These are phyloP conservation scores for Apostichopus japonicus DNA, from an alignment of 35 echinoderm and acorn worm species.

Conservation along the genomic window DNA sequence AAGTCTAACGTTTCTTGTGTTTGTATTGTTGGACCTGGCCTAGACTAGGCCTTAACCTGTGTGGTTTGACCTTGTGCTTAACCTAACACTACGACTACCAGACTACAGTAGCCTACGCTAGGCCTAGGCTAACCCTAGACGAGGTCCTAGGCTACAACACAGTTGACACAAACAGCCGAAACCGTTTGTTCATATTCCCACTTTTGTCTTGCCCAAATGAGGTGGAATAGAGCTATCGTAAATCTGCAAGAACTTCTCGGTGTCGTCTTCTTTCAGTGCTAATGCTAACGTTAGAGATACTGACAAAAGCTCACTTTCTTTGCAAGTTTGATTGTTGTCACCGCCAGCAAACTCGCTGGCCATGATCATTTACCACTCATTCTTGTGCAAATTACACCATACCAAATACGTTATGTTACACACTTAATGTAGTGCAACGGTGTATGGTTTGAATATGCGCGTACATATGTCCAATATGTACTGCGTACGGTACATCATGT, in stretches of 20 bases:
- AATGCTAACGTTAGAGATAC: conserved; percentile 2
- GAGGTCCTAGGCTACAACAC: too few species aligned
- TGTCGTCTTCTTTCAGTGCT: neutral
- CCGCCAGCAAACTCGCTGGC: conserved; percentile 2
- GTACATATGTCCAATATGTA: neutral
- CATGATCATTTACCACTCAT: conserved; percentile 22
- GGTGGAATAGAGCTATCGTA: conserved; percentile 28
- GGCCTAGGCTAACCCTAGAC: too few species aligned
- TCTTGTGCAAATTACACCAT: neutral
- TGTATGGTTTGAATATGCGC: neutral
- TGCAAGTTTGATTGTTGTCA: neutral
- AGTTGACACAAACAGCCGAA: neutral
- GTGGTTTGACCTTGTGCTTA: too few species aligned
- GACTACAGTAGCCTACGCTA: too few species aligned
- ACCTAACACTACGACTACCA: too few species aligned
- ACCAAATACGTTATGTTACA: neutral
- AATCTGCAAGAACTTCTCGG: conserved; percentile 28
- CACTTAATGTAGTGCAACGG: neutral
- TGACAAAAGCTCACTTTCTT: conserved; percentile 17
- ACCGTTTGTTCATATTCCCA: neutral
- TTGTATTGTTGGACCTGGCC: too few species aligned
- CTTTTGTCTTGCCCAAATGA: conserved; percentile 6
- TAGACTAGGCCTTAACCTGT: too few species aligned
- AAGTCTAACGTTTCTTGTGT: too few species aligned
- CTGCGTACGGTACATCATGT: neutral